Evolutionary conservation across 2,888 invertebrate genomes (phyloP), one percentile per base, ranked within the genome.

Genomic region (Sinelater perroti): DNA sequence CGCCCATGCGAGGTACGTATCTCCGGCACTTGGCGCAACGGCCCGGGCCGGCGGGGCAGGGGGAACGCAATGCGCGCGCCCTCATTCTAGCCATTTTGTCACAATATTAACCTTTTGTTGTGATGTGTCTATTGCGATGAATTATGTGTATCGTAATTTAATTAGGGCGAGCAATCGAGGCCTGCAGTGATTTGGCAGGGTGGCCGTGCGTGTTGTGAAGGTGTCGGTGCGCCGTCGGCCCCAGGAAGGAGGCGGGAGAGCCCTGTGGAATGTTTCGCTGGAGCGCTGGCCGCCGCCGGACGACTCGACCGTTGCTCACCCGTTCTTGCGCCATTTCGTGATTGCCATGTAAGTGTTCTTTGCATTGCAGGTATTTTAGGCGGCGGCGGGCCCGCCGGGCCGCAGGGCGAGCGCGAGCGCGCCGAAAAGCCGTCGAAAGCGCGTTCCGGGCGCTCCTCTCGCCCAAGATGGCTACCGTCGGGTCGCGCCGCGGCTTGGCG

Each of bases 101-200:
- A 78, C 74, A 77, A 76, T 74, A 76, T 75, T 78, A 78, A 78
- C 76, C 77, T 78, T 78, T 78, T 78, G 78, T 78, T 78, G 75
- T 77, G 76, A 76, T 77, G 72, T 75, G 75, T 75, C 70, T 74
- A 74, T 62, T 70, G 67, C 63, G 66, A 74, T 75, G 73, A 76
- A 75, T 75, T 71, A 75, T 75, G 73, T 72, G 65, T 61, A 66
- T 70, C 60, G 54, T 70, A 70, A 72, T 67, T 70, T 67, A 74
- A 72, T 73, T 71, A 72, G 61, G 65, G 60, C 42, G 45, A 54
- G 51, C 45, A 38, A 56, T 52, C 63, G 47, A 63, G 44, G 55
- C 31, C 30, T 24, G 16, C 38, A 50, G 51, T 30, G 30, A 56
- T 51, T 30, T 17, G 11, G 49, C 26, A 44, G 10, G 45, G 26